Conservation (phyloP, 2,888 invertebrate genomes). For the Amphimallon solstitiale region DNA sequence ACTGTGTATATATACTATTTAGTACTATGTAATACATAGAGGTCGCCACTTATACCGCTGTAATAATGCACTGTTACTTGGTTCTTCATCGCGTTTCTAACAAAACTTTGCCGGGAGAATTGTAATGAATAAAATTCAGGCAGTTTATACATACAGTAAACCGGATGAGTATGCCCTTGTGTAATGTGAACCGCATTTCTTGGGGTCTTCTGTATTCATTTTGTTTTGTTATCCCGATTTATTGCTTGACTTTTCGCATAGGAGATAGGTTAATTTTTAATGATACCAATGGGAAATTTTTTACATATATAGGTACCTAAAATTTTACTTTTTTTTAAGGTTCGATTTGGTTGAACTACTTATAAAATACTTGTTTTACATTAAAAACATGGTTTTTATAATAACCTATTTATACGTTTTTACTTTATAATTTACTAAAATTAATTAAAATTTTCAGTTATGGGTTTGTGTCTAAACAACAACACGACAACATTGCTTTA, state of each 20-base stretch:
- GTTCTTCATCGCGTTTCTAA: neutral
- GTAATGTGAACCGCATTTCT: constrained; percentile 11
- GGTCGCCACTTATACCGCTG: neutral
- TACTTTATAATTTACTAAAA: too few species aligned
- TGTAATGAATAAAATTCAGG: constrained; percentile 19
- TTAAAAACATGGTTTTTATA: too few species aligned
- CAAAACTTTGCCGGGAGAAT: constrained; percentile 14
- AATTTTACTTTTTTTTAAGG: too few species aligned
- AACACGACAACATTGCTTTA: too few species aligned
- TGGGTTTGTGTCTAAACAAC: too few species aligned
- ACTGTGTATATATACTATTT: too few species aligned
- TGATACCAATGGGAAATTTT: constrained; percentile 11
- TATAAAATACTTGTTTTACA: too few species aligned
- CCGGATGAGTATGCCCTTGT: constrained; percentile 14
- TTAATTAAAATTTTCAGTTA: too few species aligned
- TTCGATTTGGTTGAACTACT: too few species aligned
- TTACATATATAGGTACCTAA: too few species aligned
- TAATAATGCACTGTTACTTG: neutral
- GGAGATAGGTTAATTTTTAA: constrained; percentile 3
- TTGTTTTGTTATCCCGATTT: constrained; percentile 11
- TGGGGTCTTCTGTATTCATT: constrained; percentile 24
- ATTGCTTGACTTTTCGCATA: neutral
- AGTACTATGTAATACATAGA: neutral
- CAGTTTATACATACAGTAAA: constrained; percentile 1
- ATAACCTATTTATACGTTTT: too few species aligned